Evolutionary conservation across 2,113 vertebrate species (phyloP).

Genomic region (human): GRCh38 chrX:24377501-24378000

Average conservation of each 20-base stretch:
- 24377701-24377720: background rate
- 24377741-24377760: background rate
- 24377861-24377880: background rate
- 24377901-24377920: background rate
- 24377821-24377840: background rate
- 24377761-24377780: background rate
- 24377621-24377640: background rate
- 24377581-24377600: background rate
- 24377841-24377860: background rate
- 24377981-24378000: background rate
- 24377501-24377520: background rate
- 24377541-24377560: background rate
- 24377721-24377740: background rate
- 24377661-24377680: background rate
- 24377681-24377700: background rate
- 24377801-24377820: background rate
- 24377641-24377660: background rate
- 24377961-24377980: background rate
- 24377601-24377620: background rate
- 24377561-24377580: background rate
- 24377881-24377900: background rate
- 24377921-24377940: constrained; percentile 26
- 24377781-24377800: background rate
- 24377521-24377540: constrained; percentile 1
- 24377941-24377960: background rate